Conservation (phyloP, 2,113 vertebrate genomes). For the Corydoras maculifer region DNA sequence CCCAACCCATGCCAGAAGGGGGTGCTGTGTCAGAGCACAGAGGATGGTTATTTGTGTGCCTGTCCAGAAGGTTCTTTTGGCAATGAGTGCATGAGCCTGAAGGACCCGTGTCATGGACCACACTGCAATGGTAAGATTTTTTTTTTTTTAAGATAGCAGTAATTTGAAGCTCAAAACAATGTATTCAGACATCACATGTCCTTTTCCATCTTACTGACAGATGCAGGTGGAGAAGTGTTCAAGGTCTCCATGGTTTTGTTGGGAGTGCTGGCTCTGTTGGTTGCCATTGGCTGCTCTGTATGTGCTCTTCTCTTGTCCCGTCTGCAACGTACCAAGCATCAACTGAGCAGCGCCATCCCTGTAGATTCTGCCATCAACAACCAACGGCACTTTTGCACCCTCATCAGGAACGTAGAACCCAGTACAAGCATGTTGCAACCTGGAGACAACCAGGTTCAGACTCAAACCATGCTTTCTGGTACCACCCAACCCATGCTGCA, state of each 20-base stretch:
- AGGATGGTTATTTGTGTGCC: conserved; percentile 56
- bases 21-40: conserved; percentile 52
- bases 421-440: conserved; percentile 45
- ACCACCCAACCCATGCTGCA: conserved; percentile 30
- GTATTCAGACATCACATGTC: neutral
- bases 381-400: conserved; percentile 68
- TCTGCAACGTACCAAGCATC: conserved; percentile 61
- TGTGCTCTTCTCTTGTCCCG: conserved; percentile 61
- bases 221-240: conserved; percentile 43
- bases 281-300: conserved; percentile 51
- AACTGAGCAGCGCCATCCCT: conserved; percentile 29
- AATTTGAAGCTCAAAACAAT: neutral
- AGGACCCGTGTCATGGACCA: conserved; percentile 58
- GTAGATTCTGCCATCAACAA: conserved; percentile 67
- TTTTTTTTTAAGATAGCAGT: neutral
- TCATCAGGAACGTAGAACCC: conserved; percentile 68
- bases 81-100: conserved; percentile 59
- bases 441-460: conserved; percentile 22
- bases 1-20: conserved; percentile 67
- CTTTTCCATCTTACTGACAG: conserved; percentile 43
- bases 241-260: conserved; percentile 66
- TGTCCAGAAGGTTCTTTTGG: conserved; percentile 65
- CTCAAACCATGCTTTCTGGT: conserved; percentile 22
- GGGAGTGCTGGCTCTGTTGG: conserved; percentile 55
- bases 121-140: conserved; percentile 61